Evolutionary conservation across 2,113 vertebrate species (phyloP).

Genomic region (Oreamnos americanus): DNA sequence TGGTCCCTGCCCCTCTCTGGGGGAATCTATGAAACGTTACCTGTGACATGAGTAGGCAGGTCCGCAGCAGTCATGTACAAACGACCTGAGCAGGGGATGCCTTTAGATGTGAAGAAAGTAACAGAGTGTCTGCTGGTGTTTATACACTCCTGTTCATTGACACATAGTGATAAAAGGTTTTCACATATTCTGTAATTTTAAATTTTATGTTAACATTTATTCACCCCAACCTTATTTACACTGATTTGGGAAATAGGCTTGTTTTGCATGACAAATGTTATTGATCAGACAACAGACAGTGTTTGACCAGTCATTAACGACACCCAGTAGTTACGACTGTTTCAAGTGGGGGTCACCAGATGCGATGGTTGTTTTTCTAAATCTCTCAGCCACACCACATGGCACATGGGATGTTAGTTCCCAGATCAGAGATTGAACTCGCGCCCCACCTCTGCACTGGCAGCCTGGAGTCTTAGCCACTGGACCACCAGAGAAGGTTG

Average conservation of each 20-base stretch:
- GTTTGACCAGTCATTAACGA: not conserved
- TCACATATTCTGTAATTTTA: not conserved
- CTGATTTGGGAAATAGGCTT: not conserved
- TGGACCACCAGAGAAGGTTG: not conserved
- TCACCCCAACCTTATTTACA: not conserved
- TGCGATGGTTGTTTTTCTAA: not conserved
- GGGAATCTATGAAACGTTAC: not conserved
- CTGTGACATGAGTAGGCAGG: not conserved
- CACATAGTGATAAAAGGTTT: not conserved
- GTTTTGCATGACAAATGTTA: not conserved
- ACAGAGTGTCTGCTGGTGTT: not conserved
- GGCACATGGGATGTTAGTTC: not conserved
- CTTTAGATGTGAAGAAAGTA: not conserved
- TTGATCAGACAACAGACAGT: not conserved
- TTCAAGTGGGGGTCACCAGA: not conserved
- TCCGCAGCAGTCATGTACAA: not conserved
- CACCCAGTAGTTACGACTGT: too few relatives aligned
- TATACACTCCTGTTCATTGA: not conserved
- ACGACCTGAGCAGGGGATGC: not conserved
- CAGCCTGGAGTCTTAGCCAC: not conserved
- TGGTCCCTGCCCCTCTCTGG: not conserved
- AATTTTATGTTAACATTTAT: not conserved
- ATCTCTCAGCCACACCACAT: not conserved
- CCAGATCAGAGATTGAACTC: not conserved
- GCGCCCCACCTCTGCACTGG: rapidly evolving